Evolutionary conservation across 2,797 vertebrate species (phyloP), one percentile per base, ranked within the genome.

Genomic region (Chaunax sp.): DNA sequence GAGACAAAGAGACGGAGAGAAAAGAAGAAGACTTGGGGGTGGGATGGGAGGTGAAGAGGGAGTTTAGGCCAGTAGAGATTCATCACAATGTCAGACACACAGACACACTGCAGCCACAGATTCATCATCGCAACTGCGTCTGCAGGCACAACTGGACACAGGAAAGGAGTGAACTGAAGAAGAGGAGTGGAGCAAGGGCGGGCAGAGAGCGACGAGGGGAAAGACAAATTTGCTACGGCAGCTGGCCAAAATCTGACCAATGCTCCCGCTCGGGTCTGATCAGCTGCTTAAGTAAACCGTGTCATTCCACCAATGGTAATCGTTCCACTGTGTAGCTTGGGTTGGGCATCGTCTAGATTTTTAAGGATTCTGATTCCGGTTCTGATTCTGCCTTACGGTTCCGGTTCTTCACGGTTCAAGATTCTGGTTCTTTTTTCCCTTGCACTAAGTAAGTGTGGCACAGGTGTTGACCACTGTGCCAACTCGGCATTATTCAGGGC

Each of bases 91-190:
- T 94, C 93, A 94, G 92, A 90, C 83, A 86, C 90, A 88, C 92
- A 93, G 92, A 93, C 90, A 91, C 88, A 88, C 92, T 88, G 92
- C 90, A 91, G 92, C 92, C 92, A 94, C 82, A 94, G 92, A 94
- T 94, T 94, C 90, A 94, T 94, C 93, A 94, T 94, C 78, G 78
- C 88, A 86, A 73, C 86, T 64, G 70, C 89, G 73, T 93, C 92
- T 93, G 90, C 87, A 90, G 92, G 92, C 93, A 44, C 86, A 85
- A 89, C 81, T 87, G 90, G 91, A 89, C 87, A 84, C 78, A 87
- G 84, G 86, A 92, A 90, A 87, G 81, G 75, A 91, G 83, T 79
- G 89, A 85, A 75, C 64, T 78, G 78, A 61, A 71, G 82, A 82
- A 79, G 85, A 82, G 84, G 75, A 84, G 84, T 75, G 82, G 72